Base-by-base conservation (phyloP, 2,797 vertebrate species). In the Leptoclinus maculatus region DNA sequence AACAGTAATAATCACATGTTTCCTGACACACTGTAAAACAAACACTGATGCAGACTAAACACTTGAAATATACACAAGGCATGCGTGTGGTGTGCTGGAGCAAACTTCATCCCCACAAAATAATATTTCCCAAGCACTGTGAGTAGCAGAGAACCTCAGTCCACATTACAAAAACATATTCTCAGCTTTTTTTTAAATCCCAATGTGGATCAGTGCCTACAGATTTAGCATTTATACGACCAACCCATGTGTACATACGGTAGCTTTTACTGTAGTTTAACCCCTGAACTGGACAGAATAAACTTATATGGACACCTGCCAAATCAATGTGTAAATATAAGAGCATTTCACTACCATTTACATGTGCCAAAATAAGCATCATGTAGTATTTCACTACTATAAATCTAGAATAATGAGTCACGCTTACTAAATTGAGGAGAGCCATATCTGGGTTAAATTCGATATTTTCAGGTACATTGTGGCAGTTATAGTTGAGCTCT, bases 41-140 rank as follows among this genome's bases (percentile, higher is more conserved):
- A 87, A 65, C 59, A 59, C 53, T 59, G 71, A 74, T 36, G 58
- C 51, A 59, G 79, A 81, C 68, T 77, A 86, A 86, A 88, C 62
- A 85, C 53, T 53, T 43, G 14, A 71, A 51, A 70, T 81, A 70
- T 43, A 77, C 54, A 84, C 45, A 36, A 64, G 25, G 36, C 74
- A 68, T 59, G 75, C 45, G 59, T 79, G 76, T 32, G 38, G 71
- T 74, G 63, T 53, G 58, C 34, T 71, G 51, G 10, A 60, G 25
- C 53, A 73, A 74, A 84, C 62, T 54, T 82, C 0, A 36, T 53
- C 21, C 43, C 54, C 41, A 51, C 25, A 83, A 73, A 76, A 64
- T 70, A 75, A 78, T 59, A 75, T 63, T 76, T 77, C 51, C 51
- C 14, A 43, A 54, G 29, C 12, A 63, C 27, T 57, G 11, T 43